Conservation (phyloP, 2,888 invertebrate species). For the Dasysyrphus tricinctus region DNA sequence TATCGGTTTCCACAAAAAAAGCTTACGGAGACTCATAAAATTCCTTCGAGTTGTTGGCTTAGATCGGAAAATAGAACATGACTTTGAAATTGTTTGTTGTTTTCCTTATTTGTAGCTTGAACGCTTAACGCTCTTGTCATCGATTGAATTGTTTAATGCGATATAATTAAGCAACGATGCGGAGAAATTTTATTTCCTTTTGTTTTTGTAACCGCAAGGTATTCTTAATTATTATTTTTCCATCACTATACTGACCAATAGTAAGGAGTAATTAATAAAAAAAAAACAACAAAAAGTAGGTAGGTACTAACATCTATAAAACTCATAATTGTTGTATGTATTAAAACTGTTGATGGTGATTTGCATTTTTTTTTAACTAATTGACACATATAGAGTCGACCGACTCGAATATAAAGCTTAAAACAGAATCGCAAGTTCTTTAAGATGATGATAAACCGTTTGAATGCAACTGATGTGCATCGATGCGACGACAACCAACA, state of each 20-base stretch:
- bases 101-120: conserved; percentile 32
- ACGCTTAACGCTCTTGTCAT: conserved; percentile 61
- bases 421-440: conserved; percentile 34
- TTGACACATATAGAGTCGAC: conserved; percentile 60
- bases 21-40: conserved; percentile 5
- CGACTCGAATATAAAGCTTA: conserved; percentile 15
- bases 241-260: conserved; percentile 34
- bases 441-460: conserved; percentile 64
- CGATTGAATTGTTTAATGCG: conserved; percentile 63
- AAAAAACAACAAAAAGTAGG: neutral
- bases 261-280: conserved; percentile 27
- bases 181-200: conserved; percentile 21
- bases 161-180: conserved; percentile 62
- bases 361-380: conserved; percentile 70
- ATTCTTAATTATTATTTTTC: conserved; percentile 4
- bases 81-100: conserved; percentile 27
- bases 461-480: conserved; percentile 75
- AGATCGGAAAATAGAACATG: conserved; percentile 64
- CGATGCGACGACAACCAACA: conserved; percentile 68
- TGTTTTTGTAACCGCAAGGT: neutral
- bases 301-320: conserved; percentile 9
- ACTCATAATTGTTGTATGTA: conserved; percentile 54
- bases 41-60: conserved; percentile 60
- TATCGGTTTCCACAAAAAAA: conserved; percentile 60
- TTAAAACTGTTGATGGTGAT: conserved; percentile 71